Evolutionary conservation across 2,113 vertebrate genomes (phyloP), one percentile per base, ranked within the genome.

Genomic region (Athene noctua): DNA sequence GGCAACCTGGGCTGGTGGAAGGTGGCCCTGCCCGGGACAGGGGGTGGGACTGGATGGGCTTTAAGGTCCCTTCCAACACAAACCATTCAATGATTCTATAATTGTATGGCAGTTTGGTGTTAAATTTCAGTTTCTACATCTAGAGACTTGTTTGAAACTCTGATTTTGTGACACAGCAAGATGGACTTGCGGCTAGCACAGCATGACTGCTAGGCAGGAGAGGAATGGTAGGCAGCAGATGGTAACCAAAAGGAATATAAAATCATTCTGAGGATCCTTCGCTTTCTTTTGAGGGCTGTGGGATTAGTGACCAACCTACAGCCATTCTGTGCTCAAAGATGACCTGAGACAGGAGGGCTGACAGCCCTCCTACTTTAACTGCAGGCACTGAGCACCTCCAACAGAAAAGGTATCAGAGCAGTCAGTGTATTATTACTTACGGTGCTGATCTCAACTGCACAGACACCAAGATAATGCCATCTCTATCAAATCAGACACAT

Each of bases 191-290:
- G 1, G 66, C 55, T 38, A 15, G 15, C n/a, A 14, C 61, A 65
- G 51, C n/a, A 65, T 0, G 2, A 17, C 40, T 36, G 62, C 32
- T 9, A 40, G 57, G 47, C 42, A 36, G 13, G 42, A 88, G 36
- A 46, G 42, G 40, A 75, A 59, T 0, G 1, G 44, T 11, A 54
- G 9, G 19, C 0, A 0, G 52, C 36, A 65, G 36, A 21, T 1
- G 30, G n/a, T 15, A 54, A 80, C 40, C 61, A 36, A 61, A 86
- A 58, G 15, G 38, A 51, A 66, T 8, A 46, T 8, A 9, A 38
- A 67, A 62, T 58, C 36, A 47, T 67, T 44, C 54, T 38, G 36
- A 58, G 34, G 17, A 36, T 40, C 22, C 5, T 54, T 9, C 13
- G 34, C 17, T 74, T 68, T 27, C n/a, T 86, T 86, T 29, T 10